A percentile compares a stretch with the other conserved stretches of the same genome.
phyloP scores from a whole-genome alignment of 1,140 invertebrate species.

The Drosophila grimshawi region DNA sequence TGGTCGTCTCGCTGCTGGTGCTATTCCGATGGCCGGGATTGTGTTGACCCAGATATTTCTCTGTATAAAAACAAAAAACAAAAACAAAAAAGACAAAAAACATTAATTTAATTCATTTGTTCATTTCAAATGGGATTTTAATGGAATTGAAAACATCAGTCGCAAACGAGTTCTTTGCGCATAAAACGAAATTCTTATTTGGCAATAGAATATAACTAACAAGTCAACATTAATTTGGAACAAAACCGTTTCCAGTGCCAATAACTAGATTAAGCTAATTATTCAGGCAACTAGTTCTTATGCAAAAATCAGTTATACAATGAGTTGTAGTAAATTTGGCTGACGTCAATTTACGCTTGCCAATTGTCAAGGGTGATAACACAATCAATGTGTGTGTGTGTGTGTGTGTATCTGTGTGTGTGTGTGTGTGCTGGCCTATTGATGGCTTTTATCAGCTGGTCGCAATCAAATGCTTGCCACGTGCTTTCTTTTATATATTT shows the following conservation, averaged over 20 bases:
- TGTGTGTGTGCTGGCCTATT: conserved; percentile 17
- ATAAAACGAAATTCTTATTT: too few relatives aligned
- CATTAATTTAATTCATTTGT: too few relatives aligned
- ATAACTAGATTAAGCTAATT: conserved; percentile 12
- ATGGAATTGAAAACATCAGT: too few relatives aligned
- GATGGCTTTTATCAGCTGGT: conserved; percentile 25
- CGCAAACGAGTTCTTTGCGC: too few relatives aligned
- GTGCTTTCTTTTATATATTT: conserved; percentile 21
- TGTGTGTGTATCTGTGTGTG: conserved; percentile 4
- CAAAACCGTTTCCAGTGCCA: not conserved
- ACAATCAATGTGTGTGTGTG: not conserved
- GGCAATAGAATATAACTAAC: too few relatives aligned
- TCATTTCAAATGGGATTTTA: too few relatives aligned
- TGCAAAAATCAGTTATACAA: too few relatives aligned
- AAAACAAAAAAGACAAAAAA: too few relatives aligned
- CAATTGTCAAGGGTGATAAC: conserved; percentile 39
- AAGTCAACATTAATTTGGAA: too few relatives aligned
- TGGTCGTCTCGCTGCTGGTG: conserved; percentile 79
- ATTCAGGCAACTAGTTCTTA: conserved; percentile 6
- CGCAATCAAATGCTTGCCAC: conserved; percentile 18
- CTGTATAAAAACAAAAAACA: conserved; percentile 46
- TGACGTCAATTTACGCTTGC: conserved; percentile 51
- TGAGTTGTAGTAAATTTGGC: conserved; percentile 14
- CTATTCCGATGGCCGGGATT: conserved; percentile 79
- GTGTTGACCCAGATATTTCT: conserved; percentile 72